Conservation (phyloP, 2,888 invertebrate genomes). For the Cenopis cana region DNA sequence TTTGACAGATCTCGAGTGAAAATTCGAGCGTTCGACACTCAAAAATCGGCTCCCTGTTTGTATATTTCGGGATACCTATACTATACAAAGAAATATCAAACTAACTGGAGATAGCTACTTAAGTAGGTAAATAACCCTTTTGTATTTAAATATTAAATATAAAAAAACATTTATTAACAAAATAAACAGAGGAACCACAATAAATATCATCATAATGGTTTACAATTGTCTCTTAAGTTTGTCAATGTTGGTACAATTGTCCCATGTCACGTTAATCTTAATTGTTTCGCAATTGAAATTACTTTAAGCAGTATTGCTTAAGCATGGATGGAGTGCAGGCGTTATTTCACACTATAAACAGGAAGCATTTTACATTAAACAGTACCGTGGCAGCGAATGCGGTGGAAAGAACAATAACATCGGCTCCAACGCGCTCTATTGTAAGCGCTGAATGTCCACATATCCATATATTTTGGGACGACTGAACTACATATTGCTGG, state of each 20-base stretch:
- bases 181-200: too few relatives aligned
- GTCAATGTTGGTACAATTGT: background rate
- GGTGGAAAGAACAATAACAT: slow-evolving; percentile 57
- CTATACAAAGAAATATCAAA: too few relatives aligned
- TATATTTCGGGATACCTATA: too few relatives aligned
- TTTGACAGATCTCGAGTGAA: too few relatives aligned
- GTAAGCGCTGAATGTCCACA: slow-evolving; percentile 53
- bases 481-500: slow-evolving; percentile 39
- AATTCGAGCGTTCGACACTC: too few relatives aligned
- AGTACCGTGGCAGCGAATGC: slow-evolving; percentile 51
- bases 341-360: slow-evolving; percentile 51
- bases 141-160: too few relatives aligned
- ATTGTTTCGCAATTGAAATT: slow-evolving; percentile 11
- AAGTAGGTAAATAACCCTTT: too few relatives aligned
- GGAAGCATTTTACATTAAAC: slow-evolving; percentile 55
- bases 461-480: slow-evolving; percentile 58
- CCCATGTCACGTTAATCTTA: slow-evolving; percentile 9
- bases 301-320: slow-evolving; percentile 18
- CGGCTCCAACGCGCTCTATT: slow-evolving; percentile 54
- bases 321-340: slow-evolving; percentile 26
- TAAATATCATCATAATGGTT: too few relatives aligned
- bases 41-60: too few relatives aligned
- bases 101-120: too few relatives aligned
- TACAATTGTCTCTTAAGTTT: background rate
- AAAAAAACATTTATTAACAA: too few relatives aligned